A percentile compares a stretch with the other conserved stretches of the same genome.
phyloP scores from a whole-genome alignment of 2,797 vertebrate species.

The Anguilla pacifica region DNA sequence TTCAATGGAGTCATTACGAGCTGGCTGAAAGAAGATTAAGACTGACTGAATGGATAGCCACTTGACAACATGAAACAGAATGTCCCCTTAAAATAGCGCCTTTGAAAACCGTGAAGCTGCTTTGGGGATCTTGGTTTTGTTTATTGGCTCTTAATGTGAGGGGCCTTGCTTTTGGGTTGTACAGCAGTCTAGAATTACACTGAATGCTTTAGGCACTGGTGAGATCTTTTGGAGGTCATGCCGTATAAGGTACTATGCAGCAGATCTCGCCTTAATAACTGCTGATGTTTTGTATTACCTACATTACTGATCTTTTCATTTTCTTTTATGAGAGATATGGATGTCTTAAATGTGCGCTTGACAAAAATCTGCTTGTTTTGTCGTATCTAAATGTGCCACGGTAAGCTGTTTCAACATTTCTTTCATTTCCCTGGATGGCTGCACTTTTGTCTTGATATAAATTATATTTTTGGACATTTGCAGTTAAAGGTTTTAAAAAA shows the following conservation, averaged over 20 bases:
- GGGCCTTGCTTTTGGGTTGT: not conserved
- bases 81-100: not conserved
- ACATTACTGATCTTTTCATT: not conserved
- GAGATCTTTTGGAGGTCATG: not conserved
- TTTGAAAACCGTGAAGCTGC: not conserved
- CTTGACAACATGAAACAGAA: slow-evolving; percentile 5
- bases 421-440: not conserved
- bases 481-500: not conserved
- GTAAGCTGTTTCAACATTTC: not conserved
- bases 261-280: not conserved
- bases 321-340: not conserved
- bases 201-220: not conserved
- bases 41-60: not conserved
- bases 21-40: not conserved
- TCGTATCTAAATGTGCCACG: not conserved
- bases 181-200: not conserved
- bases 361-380: not conserved
- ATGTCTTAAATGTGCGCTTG: not conserved
- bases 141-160: not conserved
- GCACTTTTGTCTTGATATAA: not conserved
- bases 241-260: not conserved
- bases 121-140: not conserved
- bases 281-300: not conserved
- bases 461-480: not conserved
- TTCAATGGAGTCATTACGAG: not conserved